Conservation (phyloP, 2,797 vertebrate genomes). For the Siniperca obscura region DNA sequence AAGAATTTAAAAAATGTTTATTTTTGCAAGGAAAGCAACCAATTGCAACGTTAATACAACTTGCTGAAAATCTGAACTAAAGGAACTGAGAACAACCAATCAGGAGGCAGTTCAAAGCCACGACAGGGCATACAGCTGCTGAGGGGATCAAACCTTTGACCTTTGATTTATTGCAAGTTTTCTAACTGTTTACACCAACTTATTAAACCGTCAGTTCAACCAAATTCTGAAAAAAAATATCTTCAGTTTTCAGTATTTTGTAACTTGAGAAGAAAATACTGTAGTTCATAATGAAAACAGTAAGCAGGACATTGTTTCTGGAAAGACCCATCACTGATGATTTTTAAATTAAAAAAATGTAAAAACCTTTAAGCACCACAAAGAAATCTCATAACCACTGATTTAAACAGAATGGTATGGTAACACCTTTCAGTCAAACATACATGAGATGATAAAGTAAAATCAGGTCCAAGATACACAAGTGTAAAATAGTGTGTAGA, state of each 20-base stretch:
- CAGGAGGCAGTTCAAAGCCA: neutral
- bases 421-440: neutral
- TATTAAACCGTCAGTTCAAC: neutral
- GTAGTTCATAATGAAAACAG: neutral
- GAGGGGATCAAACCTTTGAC: neutral
- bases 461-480: neutral
- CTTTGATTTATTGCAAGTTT: neutral
- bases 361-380: neutral
- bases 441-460: constrained; percentile 1
- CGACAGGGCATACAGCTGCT: neutral
- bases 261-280: no score
- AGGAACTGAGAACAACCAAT: neutral
- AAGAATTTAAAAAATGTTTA: neutral
- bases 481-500: neutral
- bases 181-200: neutral
- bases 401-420: neutral
- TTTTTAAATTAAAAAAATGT: neutral
- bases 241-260: neutral
- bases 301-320: neutral
- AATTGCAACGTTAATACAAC: neutral
- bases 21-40: neutral
- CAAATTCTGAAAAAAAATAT: neutral
- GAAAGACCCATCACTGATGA: neutral
- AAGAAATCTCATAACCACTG: neutral
- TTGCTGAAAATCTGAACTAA: neutral